phyloP scores from a whole-genome alignment of 2,888 invertebrate genomes.

The Sussaba pulchella region DNA sequence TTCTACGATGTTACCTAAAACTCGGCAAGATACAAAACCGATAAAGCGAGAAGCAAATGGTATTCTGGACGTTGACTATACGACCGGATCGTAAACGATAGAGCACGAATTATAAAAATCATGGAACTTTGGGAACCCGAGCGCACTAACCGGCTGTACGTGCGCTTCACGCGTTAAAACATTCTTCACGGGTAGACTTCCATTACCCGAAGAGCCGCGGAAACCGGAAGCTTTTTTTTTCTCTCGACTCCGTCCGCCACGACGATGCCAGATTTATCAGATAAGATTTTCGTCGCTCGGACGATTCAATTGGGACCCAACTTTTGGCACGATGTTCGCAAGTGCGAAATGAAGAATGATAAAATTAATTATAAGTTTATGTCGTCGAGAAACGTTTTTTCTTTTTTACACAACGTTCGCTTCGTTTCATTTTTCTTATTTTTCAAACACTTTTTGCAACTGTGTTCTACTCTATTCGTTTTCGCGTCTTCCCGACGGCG shows the following conservation, averaged over 20 bases:
- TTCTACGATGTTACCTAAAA: conserved; percentile 13
- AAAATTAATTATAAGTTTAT: background rate
- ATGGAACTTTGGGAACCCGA: conserved; percentile 66
- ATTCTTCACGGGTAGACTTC: conserved; percentile 15
- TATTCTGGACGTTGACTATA: conserved; percentile 32
- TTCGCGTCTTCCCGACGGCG: background rate
- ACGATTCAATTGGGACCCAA: background rate
- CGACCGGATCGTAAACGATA: conserved; percentile 65
- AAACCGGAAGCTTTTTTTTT: background rate
- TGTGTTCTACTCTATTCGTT: background rate
- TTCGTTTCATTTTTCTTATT: too few relatives aligned
- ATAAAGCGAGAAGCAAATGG: background rate
- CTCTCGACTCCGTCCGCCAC: background rate
- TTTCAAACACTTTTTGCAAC: conserved; percentile 5
- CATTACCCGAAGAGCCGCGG: background rate
- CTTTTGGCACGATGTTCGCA: background rate
- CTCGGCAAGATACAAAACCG: conserved; percentile 1
- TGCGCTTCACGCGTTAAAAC: too few relatives aligned
- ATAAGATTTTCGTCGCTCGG: background rate
- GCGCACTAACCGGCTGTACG: conserved; percentile 2
- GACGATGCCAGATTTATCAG: conserved; percentile 10
- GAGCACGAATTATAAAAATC: conserved; percentile 66
- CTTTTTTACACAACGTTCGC: background rate
- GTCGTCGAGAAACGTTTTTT: background rate
- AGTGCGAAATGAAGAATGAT: background rate